phyloP scores from a whole-genome alignment of 2,888 invertebrate species.

The Caradrina kadenii region DNA sequence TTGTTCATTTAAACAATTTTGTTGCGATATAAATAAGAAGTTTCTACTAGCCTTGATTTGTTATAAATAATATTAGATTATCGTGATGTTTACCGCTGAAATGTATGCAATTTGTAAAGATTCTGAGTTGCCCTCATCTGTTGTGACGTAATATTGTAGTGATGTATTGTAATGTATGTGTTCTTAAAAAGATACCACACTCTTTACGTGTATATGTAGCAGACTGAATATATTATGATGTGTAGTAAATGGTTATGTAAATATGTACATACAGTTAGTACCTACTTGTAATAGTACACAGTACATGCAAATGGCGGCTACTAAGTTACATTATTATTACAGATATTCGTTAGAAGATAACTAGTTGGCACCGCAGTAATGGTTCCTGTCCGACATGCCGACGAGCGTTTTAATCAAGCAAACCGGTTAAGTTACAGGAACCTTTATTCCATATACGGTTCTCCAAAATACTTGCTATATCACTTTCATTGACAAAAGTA shows the following conservation, averaged over 20 bases:
- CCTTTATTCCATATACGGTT: background rate
- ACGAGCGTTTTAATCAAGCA: background rate
- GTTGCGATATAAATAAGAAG: background rate
- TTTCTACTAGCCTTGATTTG: background rate
- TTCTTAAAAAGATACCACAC: background rate
- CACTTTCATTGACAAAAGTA: background rate
- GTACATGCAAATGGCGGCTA: constrained; percentile 43
- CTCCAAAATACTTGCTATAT: background rate
- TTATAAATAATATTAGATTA: background rate
- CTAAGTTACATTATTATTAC: constrained; percentile 7
- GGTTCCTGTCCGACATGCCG: background rate
- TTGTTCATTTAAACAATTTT: background rate
- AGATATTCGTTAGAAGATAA: background rate
- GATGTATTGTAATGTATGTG: constrained; percentile 1
- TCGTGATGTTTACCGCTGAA: constrained; percentile 1
- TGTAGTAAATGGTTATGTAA: constrained; percentile 16
- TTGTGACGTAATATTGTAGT: constrained; percentile 24
- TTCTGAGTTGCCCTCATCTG: background rate
- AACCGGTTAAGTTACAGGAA: background rate
- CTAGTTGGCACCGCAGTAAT: background rate
- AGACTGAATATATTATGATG: background rate
- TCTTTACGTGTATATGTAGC: background rate
- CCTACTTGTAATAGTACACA: constrained; percentile 20
- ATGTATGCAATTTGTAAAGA: background rate
- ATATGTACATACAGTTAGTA: constrained; percentile 28